phyloP scores from a whole-genome alignment of 2,888 invertebrate genomes.

The Drosophila austrosaltans region DNA sequence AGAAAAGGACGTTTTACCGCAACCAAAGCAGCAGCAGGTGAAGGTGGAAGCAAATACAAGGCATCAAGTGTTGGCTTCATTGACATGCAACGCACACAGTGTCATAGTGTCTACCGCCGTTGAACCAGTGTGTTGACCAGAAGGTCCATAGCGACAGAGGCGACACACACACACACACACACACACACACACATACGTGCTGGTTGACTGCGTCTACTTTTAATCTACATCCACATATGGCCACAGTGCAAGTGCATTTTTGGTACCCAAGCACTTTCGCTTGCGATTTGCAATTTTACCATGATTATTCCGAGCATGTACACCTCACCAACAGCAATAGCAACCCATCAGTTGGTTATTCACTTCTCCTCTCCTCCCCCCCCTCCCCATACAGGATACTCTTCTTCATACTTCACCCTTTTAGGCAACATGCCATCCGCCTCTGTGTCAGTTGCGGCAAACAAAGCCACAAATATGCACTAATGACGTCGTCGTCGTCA shows the following conservation, averaged over 20 bases:
- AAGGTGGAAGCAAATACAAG: too few species aligned
- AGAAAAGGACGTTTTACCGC: slow-evolving; percentile 33
- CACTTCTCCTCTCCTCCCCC: neutral
- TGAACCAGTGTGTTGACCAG: slow-evolving; percentile 4
- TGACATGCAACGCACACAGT: slow-evolving; percentile 62
- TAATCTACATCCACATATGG: slow-evolving; percentile 61
- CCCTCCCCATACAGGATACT: neutral
- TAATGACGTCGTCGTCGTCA: slow-evolving; percentile 73
- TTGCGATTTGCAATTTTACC: slow-evolving; percentile 76
- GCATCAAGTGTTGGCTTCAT: slow-evolving; percentile 37
- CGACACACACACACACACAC: neutral
- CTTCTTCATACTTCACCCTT: neutral
- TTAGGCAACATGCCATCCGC: slow-evolving; percentile 4
- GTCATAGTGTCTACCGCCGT: neutral
- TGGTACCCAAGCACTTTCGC: slow-evolving; percentile 73
- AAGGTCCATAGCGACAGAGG: slow-evolving; percentile 8
- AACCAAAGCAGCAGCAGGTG: slow-evolving; percentile 2
- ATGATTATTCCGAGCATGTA: slow-evolving; percentile 80
- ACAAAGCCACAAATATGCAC: slow-evolving; percentile 82
- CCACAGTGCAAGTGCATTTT: slow-evolving; percentile 41
- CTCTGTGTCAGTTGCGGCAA: slow-evolving; percentile 74
- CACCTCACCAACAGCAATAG: slow-evolving; percentile 35
- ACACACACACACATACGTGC: slow-evolving; percentile 22
- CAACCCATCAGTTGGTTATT: neutral
- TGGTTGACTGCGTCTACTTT: slow-evolving; percentile 70